Evolutionary conservation across 1,140 invertebrate genomes (phyloP).

Genomic region (Diachasmimorpha longicaudata): DNA sequence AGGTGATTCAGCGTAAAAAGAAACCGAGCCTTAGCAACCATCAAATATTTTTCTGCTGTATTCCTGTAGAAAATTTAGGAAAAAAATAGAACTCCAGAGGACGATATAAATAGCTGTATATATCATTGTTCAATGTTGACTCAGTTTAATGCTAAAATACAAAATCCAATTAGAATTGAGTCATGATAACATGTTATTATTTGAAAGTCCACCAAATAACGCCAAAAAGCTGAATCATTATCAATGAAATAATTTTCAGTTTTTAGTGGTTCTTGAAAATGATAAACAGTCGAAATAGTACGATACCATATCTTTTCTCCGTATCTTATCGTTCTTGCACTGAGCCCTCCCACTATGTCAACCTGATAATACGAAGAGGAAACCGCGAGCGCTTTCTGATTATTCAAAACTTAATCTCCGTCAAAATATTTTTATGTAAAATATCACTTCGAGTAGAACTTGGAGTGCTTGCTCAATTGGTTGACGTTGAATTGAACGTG

Average conservation of each 20-base stretch:
- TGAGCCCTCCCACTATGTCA: background rate
- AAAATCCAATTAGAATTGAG: background rate
- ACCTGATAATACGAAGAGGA: background rate
- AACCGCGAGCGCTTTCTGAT: background rate
- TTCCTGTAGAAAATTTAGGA: background rate
- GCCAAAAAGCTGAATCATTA: background rate
- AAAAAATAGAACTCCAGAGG: background rate
- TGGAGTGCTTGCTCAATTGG: too few species aligned
- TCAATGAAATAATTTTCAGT: background rate
- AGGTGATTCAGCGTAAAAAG: background rate
- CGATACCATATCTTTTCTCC: background rate
- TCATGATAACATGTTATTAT: background rate
- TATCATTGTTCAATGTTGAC: slow-evolving; percentile 12
- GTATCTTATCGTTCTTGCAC: background rate
- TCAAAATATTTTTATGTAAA: background rate
- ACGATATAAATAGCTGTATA: slow-evolving; percentile 9
- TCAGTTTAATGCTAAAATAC: slow-evolving; percentile 9
- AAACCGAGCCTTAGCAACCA: slow-evolving; percentile 8
- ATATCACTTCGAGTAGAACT: background rate
- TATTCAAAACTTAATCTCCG: background rate
- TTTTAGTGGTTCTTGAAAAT: background rate
- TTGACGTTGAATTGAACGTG: too few species aligned
- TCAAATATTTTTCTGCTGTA: background rate
- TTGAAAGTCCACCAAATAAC: background rate
- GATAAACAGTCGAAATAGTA: background rate